A percentile compares a stretch with the other conserved stretches of the same genome.
phyloP scores from a whole-genome alignment of 2,113 vertebrate genomes.

The Caretta caretta region DNA sequence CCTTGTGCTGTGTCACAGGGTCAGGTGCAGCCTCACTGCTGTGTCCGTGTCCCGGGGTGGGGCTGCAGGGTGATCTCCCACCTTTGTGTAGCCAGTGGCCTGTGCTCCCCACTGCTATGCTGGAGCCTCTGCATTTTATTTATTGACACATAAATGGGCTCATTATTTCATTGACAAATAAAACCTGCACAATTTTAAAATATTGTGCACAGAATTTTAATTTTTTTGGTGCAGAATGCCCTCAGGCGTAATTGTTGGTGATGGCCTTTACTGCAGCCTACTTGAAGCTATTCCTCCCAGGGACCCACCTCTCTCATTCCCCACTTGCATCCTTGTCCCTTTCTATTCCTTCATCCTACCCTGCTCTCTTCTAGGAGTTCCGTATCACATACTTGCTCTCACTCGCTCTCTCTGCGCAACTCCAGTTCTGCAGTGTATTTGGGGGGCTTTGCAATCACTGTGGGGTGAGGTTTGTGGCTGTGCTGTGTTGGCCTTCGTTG shows the following conservation, averaged over 20 bases:
- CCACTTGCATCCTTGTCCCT: neutral
- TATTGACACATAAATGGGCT: no score
- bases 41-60: no score
- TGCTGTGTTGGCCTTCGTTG: neutral
- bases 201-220: no score
- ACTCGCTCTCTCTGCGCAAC: neutral
- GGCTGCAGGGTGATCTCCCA: no score
- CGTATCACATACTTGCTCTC: neutral
- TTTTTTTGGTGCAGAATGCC: no score
- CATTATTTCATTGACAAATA: no score
- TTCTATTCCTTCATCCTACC: neutral
- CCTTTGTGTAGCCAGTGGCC: no score
- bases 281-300: neutral
- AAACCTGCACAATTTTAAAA: no score
- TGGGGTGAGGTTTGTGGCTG: neutral
- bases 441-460: neutral
- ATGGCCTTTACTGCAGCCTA: neutral
- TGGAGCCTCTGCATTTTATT: no score
- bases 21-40: no score
- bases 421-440: neutral
- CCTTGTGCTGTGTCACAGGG: no score
- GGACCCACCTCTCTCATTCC: fast-evolving
- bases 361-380: neutral
- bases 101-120: no score
- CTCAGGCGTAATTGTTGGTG: neutral